Percentiles rank a stretch among this genome's conserved stretches.
Conservation (phyloP, 2,113 vertebrate species). For the Tupaia chinensis region DNA sequence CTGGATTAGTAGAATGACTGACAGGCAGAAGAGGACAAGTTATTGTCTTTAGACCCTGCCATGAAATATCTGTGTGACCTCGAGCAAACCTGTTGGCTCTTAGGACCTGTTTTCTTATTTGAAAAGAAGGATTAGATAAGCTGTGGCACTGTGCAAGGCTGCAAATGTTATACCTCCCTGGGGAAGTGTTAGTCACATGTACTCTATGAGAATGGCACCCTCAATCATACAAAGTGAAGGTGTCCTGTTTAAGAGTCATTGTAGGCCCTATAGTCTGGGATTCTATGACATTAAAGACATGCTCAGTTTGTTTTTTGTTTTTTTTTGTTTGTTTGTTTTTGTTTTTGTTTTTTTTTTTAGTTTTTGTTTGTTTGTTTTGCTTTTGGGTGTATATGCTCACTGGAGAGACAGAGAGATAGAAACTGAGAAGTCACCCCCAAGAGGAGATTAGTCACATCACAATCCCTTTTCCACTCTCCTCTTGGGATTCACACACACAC, state of each 20-base stretch:
- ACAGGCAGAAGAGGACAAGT: neutral
- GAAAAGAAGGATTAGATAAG: conserved; percentile 27
- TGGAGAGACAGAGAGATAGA: no score
- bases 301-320: neutral
- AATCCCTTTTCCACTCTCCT: no score
- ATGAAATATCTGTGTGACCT: neutral
- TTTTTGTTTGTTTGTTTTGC: no score
- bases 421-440: no score
- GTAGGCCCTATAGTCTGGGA: neutral
- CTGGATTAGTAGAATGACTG: neutral
- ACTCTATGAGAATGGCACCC: neutral
- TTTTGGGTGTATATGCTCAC: no score
- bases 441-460: no score
- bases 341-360: no score
- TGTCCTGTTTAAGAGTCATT: conserved; percentile 1
- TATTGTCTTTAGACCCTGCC: neutral
- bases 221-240: neutral
- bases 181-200: neutral
- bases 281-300: conserved; percentile 33
- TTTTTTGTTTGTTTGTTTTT: neutral
- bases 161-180: neutral
- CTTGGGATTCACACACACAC: no score
- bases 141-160: neutral
- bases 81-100: neutral
- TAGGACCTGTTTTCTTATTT: conserved; percentile 17